phyloP scores from a whole-genome alignment of 1,140 invertebrate genomes.

The Zaprionus ghesquierei region DNA sequence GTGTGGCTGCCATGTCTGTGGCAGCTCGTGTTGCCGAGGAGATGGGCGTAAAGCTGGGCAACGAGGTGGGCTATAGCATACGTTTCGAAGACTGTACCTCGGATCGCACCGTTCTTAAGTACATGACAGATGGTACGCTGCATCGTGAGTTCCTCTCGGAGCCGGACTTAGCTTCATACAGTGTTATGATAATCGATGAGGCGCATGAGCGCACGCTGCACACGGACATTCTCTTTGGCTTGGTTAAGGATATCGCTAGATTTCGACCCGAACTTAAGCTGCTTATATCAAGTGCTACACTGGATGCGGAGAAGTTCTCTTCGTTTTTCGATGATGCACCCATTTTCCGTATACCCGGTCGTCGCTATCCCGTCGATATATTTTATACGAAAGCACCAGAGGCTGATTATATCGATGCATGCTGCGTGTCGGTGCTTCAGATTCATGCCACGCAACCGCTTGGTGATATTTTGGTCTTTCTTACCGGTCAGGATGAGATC shows the following conservation, averaged over 20 bases:
- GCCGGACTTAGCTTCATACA: conserved; percentile 96
- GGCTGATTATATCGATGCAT: conserved; percentile 99
- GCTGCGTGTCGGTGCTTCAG: conserved; percentile 97
- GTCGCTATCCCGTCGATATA: conserved; percentile 92
- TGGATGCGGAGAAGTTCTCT: conserved; percentile 99
- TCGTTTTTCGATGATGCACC: conserved; percentile 99
- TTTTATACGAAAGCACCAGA: conserved; percentile 99
- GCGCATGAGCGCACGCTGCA: conserved; percentile 98
- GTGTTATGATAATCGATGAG: conserved; percentile 99
- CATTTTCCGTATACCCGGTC: conserved; percentile 97
- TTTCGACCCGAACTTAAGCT: conserved; percentile 97
- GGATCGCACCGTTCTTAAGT: conserved; percentile 97
- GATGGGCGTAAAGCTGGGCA: conserved; percentile 98
- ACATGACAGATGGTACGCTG: conserved; percentile 99
- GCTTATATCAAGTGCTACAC: conserved; percentile 97
- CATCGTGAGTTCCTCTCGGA: conserved; percentile 98
- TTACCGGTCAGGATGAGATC: conserved; percentile 98
- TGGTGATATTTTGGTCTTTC: conserved; percentile 97
- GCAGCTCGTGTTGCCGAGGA: conserved; percentile 99
- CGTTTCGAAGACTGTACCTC: conserved; percentile 99
- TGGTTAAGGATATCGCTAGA: conserved; percentile 98
- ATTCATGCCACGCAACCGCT: conserved; percentile 91
- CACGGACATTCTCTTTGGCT: conserved; percentile 98
- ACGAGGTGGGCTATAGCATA: conserved; percentile 99
- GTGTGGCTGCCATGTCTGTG: conserved; percentile 99